phyloP scores from a whole-genome alignment of 2,113 vertebrate genomes.

The Prunella himalayana region DNA sequence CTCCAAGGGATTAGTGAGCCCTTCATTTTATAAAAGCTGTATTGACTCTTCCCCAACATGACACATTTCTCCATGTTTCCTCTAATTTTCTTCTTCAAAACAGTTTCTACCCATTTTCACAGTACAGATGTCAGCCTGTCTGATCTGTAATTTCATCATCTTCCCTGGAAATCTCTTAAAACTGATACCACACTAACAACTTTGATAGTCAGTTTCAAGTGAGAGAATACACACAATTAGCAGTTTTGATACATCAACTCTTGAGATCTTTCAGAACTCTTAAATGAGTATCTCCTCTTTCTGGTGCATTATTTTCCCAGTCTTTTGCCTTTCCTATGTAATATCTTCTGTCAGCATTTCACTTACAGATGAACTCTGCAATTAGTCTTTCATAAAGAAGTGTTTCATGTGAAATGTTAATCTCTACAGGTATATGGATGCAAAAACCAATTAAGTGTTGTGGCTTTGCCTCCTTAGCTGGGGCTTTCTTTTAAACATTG shows the following conservation, averaged over 20 bases:
- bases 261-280: neutral
- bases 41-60: neutral
- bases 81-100: constrained; percentile 7
- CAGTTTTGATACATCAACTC: neutral
- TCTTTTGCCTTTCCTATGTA: neutral
- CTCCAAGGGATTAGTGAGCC: neutral
- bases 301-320: neutral
- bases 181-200: neutral
- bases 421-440: neutral
- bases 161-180: constrained; percentile 16
- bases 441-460: neutral
- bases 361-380: neutral
- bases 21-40: neutral
- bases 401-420: neutral
- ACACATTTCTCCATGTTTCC: neutral
- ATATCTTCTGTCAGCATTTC: neutral
- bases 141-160: neutral
- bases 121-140: constrained; percentile 21
- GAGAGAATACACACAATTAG: constrained; percentile 19
- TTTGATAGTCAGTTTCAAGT: neutral
- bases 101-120: constrained; percentile 12
- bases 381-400: neutral
- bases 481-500: neutral
- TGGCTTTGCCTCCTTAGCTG: neutral
- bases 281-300: neutral